A percentile compares a stretch with the other conserved stretches of the same genome.
phyloP scores from a whole-genome alignment of 2,797 vertebrate species.

The Sebastes hubbsi region DNA sequence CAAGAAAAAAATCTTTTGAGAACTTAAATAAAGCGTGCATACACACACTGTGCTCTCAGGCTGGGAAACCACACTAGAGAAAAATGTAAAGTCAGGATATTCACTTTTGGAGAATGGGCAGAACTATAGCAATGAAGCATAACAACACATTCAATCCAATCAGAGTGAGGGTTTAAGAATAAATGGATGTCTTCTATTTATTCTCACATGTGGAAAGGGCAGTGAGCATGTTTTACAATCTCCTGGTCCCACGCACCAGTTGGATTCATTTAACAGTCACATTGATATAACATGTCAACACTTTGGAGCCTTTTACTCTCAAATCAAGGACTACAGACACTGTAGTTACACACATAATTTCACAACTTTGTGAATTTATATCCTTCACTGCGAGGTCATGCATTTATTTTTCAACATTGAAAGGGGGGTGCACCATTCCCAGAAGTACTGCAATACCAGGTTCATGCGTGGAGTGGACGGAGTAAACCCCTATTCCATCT shows the following conservation, averaged over 20 bases:
- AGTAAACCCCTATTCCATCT: neutral
- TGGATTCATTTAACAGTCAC: neutral
- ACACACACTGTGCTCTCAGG: no score
- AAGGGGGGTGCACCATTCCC: neutral
- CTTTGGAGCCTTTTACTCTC: no score
- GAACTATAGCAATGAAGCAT: neutral
- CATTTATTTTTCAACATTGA: neutral
- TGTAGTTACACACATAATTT: no score
- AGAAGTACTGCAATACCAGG: neutral
- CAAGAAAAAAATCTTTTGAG: no score
- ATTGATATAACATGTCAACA: neutral
- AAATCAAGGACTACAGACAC: no score
- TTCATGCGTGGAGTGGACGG: neutral
- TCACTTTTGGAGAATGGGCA: no score
- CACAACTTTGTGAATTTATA: no score
- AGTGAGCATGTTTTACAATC: no score
- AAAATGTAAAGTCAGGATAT: no score
- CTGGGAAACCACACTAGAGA: no score
- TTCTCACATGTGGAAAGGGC: neutral
- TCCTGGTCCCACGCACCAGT: neutral
- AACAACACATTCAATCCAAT: neutral
- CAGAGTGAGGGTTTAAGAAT: neutral
- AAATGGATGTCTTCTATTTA: neutral
- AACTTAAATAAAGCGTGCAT: no score
- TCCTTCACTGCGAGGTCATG: fast-evolving